Conservation (phyloP, 1,140 invertebrate genomes). For the Holcopasites calliopsidis region DNA sequence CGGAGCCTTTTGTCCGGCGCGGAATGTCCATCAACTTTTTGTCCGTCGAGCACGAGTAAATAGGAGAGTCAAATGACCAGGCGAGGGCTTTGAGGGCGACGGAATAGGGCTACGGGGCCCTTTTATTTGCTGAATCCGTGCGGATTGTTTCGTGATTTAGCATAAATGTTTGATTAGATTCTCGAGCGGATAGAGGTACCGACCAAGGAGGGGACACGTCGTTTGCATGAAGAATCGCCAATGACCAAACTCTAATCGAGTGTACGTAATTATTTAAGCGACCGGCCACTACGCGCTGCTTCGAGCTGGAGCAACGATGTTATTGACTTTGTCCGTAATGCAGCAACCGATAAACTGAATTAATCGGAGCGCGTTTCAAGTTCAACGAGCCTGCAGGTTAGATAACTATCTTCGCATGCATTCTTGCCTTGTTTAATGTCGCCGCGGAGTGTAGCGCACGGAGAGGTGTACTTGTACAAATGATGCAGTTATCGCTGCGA, state of each 20-base stretch:
- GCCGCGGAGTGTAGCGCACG: neutral
- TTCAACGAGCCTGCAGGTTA: neutral
- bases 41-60: constrained; percentile 67
- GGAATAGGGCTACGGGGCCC: constrained; percentile 70
- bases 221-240: constrained; percentile 63
- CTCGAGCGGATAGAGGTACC: constrained; percentile 49
- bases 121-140: constrained; percentile 81
- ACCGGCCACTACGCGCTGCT: constrained; percentile 27
- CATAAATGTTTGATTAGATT: constrained; percentile 82
- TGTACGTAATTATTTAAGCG: constrained; percentile 70
- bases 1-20: constrained; percentile 74
- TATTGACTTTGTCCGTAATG: constrained; percentile 14
- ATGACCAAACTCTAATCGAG: constrained; percentile 63
- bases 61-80: constrained; percentile 79
- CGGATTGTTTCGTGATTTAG: constrained; percentile 81
- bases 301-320: neutral
- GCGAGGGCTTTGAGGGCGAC: constrained; percentile 74
- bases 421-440: neutral
- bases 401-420: neutral
- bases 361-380: constrained; percentile 24
- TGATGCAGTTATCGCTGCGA: neutral
- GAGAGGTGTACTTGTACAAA: neutral
- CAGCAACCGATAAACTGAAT: constrained; percentile 18
- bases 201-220: constrained; percentile 9
- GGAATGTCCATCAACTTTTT: constrained; percentile 71